Evolutionary conservation across 2,797 vertebrate species (phyloP).

Genomic region (Rhadinocentrus ornatus): DNA sequence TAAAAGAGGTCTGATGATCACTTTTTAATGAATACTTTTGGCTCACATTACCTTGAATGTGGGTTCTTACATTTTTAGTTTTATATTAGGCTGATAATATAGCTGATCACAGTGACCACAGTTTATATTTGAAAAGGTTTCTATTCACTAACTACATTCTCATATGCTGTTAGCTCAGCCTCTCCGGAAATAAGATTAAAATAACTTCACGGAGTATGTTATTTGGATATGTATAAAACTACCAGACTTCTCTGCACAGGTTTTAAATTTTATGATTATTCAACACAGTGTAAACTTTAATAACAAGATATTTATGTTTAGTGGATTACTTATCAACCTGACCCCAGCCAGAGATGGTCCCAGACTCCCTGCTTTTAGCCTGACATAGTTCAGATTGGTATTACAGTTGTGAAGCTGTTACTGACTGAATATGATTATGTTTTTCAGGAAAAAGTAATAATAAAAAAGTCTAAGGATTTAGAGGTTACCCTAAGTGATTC

Average conservation of each 20-base stretch:
- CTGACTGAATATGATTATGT: background rate
- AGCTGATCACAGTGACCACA: conserved; percentile 5
- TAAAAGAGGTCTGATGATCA: conserved; percentile 40
- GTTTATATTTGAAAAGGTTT: background rate
- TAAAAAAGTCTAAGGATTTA: conserved; percentile 1
- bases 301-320: background rate
- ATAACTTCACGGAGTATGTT: background rate
- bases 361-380: background rate
- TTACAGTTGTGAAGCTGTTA: background rate
- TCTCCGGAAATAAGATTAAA: background rate
- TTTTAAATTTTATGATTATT: background rate
- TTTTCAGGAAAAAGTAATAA: background rate
- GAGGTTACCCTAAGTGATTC: conserved; percentile 18
- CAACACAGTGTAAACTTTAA: background rate
- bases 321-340: background rate
- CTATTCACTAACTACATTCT: background rate
- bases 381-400: background rate
- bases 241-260: background rate
- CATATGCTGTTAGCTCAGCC: background rate
- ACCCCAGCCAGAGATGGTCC: background rate
- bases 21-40: conserved; percentile 32
- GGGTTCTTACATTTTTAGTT: conserved; percentile 21
- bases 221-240: background rate
- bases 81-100: background rate
- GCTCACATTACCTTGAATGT: conserved; percentile 10